Percentiles rank a stretch among this genome's conserved stretches.
These are phyloP conservation scores for Tenebrosternarchus preto DNA, from an alignment of 2,113 vertebrate genomes.

Conservation along the genomic window DNA sequence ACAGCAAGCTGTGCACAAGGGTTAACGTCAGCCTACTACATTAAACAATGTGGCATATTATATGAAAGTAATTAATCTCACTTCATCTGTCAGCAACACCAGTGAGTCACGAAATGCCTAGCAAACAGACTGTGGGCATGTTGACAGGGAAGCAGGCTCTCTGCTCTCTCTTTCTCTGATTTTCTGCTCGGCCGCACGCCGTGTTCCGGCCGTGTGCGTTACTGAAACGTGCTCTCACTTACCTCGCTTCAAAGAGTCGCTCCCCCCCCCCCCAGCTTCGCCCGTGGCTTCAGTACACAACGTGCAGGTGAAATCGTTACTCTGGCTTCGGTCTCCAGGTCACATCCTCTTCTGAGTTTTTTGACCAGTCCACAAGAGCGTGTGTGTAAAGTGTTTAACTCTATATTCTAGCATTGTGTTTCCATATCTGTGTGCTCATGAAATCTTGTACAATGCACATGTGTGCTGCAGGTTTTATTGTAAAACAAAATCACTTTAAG, in stretches of 20 bases:
- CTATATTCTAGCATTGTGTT: slow-evolving; percentile 43
- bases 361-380: slow-evolving; percentile 10
- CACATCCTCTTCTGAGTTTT: slow-evolving; percentile 4
- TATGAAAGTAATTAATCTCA: neutral
- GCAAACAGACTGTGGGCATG: neutral
- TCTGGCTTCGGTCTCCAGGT: slow-evolving; percentile 14
- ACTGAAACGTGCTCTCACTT: slow-evolving; percentile 1
- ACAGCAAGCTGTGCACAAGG: neutral
- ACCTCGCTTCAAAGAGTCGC: neutral
- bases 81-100: neutral
- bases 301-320: slow-evolving; percentile 3
- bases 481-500: slow-evolving; percentile 43
- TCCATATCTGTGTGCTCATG: slow-evolving; percentile 46
- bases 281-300: slow-evolving; percentile 30
- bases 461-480: slow-evolving; percentile 45
- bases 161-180: slow-evolving; percentile 30
- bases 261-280: slow-evolving; percentile 8
- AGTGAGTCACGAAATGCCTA: neutral
- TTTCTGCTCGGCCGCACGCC: neutral
- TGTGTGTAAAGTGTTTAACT: slow-evolving; percentile 45
- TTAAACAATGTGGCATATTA: neutral
- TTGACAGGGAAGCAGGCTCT: neutral
- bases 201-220: neutral
- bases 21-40: neutral
- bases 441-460: slow-evolving; percentile 51